Base-by-base conservation (phyloP, 1,140 invertebrate genomes). In the Helicoverpa zea region DNA sequence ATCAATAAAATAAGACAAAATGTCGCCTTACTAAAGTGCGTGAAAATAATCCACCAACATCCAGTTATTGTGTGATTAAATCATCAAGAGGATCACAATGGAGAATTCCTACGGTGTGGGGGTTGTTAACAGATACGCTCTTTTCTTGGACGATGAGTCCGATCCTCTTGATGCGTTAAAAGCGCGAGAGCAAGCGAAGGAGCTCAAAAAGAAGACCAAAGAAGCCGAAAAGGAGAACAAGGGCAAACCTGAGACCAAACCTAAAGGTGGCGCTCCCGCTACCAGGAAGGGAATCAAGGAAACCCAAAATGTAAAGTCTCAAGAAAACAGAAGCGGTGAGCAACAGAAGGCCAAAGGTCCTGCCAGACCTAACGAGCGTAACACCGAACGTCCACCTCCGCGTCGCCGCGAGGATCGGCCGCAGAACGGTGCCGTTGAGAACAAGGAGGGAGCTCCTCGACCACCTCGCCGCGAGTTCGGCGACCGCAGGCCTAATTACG, bases 61-160 rank as follows among this genome's bases (percentile, higher is more conserved):
- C 94, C 90, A 92, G 90, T 91, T 91, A 91, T 93, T 94, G 94
- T 94, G 93, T 92, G 89, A 91, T 90, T 91, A 91, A 94, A 94
- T 90, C 91, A 94, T 94, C 91, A 94, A 95, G 91, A 91, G 91
- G 90, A 94, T 94, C 92, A 95, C 90, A 90, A 99, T 99, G 98
- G 98, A 99, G 96, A 98, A 97, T 96, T 96, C 97, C 90, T 99
- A 99, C 96, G 98, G 98, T 92, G 98, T 98, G 94, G 98, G 98
- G 86, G 97, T 98, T 84, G 97, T 97, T 89, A 99, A 99, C 96
- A 97, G 98, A 96, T 99, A 98, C 96, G 97, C 97, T 94, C 96
- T 99, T 94, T 98, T 98, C 95, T 96, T 98, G 92, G 97, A 97
- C 94, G 98, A 98, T 95, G 97, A 97, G 91, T 96, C 97, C 92